A percentile compares a stretch with the other conserved stretches of the same genome.
These are phyloP conservation scores for Tetragonula carbonaria DNA, from an alignment of 2,888 invertebrate species.

Conservation along the genomic window DNA sequence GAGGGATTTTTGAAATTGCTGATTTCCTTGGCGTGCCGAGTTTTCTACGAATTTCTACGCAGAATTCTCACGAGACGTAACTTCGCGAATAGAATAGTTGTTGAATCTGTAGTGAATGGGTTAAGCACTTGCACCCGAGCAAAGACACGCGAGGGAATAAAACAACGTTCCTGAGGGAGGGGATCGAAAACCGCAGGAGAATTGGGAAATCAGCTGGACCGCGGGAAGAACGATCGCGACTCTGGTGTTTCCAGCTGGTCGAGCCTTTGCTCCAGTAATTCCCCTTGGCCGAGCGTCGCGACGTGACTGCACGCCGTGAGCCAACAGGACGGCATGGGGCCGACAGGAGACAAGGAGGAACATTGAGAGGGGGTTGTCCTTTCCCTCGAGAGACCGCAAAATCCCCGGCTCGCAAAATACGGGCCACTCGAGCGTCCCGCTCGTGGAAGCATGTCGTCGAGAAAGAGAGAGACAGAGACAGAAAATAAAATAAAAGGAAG, in stretches of 20 bases:
- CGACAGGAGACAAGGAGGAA: neutral
- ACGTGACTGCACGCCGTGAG: constrained; percentile 42
- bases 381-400: constrained; percentile 53
- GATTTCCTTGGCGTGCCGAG: neutral
- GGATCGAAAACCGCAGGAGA: no score
- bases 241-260: constrained; percentile 41
- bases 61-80: no score
- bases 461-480: neutral
- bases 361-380: constrained; percentile 33
- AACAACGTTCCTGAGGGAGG: neutral
- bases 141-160: neutral
- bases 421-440: constrained; percentile 58
- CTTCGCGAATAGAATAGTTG: no score
- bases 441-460: constrained; percentile 46
- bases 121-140: neutral
- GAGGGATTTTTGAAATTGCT: neutral
- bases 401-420: constrained; percentile 55
- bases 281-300: constrained; percentile 35
- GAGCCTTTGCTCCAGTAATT: constrained; percentile 27
- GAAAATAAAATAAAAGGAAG: neutral
- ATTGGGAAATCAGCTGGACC: neutral
- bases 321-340: neutral
- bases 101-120: neutral
- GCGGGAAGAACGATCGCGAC: constrained; percentile 25
- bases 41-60: no score